A percentile compares a stretch with the other conserved stretches of the same genome.
These are phyloP conservation scores for Phrynocephalus forsythii DNA, from an alignment of 2,797 vertebrate species.

Conservation along the genomic window DNA sequence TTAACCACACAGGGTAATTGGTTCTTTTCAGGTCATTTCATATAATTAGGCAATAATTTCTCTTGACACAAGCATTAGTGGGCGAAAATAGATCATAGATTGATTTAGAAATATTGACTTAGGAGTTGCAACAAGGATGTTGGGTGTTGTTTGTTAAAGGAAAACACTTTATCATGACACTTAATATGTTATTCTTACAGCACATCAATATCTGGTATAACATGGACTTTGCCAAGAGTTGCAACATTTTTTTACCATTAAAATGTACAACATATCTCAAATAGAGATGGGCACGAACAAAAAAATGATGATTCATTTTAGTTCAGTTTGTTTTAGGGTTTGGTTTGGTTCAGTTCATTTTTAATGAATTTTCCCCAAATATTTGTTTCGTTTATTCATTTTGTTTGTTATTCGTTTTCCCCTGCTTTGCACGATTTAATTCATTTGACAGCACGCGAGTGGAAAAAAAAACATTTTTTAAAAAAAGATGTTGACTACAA, in stretches of 20 bases:
- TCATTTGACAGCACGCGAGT: too few relatives aligned
- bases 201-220: neutral
- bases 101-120: constrained; percentile 37
- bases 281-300: too few relatives aligned
- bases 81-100: constrained; percentile 18
- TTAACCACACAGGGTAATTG: constrained; percentile 16
- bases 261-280: constrained; percentile 9
- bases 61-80: constrained; percentile 27
- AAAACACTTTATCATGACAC: constrained; percentile 20
- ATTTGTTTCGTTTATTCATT: too few relatives aligned
- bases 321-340: too few relatives aligned
- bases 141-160: neutral
- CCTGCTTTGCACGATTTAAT: too few relatives aligned
- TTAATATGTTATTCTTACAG: constrained; percentile 19
- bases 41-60: constrained; percentile 39
- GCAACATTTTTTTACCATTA: neutral
- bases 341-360: too few relatives aligned
- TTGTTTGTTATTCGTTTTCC: too few relatives aligned
- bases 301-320: too few relatives aligned
- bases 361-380: too few relatives aligned
- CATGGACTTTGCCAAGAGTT: constrained; percentile 1
- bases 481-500: too few relatives aligned
- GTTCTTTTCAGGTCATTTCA: constrained; percentile 28
- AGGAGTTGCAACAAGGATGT: neutral
- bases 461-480: too few relatives aligned